Evolutionary conservation across 2,113 vertebrate species (phyloP).

Genomic region (Aramus guarauna): DNA sequence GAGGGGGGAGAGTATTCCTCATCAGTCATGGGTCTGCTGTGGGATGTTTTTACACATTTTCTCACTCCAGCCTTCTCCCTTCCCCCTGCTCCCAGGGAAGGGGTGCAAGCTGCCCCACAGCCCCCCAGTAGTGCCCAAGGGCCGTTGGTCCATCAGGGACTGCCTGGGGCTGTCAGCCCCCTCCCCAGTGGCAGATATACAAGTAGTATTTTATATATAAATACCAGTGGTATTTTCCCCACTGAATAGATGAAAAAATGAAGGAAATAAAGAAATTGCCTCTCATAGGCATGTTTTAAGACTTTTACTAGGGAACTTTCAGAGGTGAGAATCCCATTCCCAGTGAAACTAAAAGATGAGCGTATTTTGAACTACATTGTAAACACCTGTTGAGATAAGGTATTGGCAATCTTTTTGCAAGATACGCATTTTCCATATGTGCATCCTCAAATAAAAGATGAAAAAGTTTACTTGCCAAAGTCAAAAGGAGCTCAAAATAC

Average conservation of each 20-base stretch:
- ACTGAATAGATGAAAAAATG: neutral
- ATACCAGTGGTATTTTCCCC: neutral
- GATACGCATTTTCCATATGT: neutral
- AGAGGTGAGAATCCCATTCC: neutral
- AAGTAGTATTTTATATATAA: too few relatives aligned
- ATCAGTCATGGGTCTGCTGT: neutral
- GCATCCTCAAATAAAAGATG: neutral
- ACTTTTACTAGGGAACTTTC: neutral
- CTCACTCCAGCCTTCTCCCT: neutral
- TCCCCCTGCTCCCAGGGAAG: neutral
- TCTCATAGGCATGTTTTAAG: neutral
- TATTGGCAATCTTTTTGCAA: neutral
- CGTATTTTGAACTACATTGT: neutral
- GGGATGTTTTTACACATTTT: neutral
- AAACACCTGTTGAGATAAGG: neutral
- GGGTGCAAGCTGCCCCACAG: neutral
- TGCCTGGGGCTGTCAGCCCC: neutral
- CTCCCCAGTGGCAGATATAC: neutral
- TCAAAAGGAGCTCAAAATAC: neutral
- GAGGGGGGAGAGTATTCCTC: neutral
- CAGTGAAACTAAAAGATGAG: neutral
- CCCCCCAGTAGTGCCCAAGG: accelerated
- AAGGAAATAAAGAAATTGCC: neutral
- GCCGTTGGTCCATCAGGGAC: accelerated
- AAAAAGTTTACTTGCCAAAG: neutral